Evolutionary conservation across 2,888 invertebrate genomes (phyloP).

Genomic region (Pseudococcus jackbeardsleyi): DNA sequence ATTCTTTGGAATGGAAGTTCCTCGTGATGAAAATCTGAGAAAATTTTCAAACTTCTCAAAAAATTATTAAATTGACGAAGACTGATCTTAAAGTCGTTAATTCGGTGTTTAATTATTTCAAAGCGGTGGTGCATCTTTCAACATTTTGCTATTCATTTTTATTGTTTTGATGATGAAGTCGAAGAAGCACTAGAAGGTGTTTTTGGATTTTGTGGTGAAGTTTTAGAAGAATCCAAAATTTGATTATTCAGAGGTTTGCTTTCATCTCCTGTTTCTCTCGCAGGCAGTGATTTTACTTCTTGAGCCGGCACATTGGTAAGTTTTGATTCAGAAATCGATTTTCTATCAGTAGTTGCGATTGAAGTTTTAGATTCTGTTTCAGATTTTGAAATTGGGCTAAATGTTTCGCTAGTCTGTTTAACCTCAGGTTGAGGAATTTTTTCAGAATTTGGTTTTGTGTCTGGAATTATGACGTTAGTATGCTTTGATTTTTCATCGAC

Average conservation of each 20-base stretch:
- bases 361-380: neutral
- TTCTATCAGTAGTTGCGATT: neutral
- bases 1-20: too few relatives aligned
- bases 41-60: too few relatives aligned
- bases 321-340: neutral
- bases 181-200: neutral
- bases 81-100: neutral
- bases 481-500: constrained; percentile 13
- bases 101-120: neutral
- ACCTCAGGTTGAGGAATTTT: neutral
- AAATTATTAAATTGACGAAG: too few relatives aligned
- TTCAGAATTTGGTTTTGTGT: neutral
- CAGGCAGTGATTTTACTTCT: neutral
- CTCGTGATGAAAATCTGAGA: too few relatives aligned
- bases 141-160: neutral
- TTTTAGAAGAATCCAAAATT: neutral
- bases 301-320: neutral
- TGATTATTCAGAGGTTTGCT: neutral
- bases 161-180: neutral
- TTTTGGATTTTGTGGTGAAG: neutral
- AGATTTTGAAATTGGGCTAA: neutral
- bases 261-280: neutral
- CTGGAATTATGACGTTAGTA: neutral
- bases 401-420: neutral
- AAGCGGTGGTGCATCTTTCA: neutral